Base-by-base conservation (phyloP, 2,113 vertebrate genomes). In the Dolichotis patagonum region DNA sequence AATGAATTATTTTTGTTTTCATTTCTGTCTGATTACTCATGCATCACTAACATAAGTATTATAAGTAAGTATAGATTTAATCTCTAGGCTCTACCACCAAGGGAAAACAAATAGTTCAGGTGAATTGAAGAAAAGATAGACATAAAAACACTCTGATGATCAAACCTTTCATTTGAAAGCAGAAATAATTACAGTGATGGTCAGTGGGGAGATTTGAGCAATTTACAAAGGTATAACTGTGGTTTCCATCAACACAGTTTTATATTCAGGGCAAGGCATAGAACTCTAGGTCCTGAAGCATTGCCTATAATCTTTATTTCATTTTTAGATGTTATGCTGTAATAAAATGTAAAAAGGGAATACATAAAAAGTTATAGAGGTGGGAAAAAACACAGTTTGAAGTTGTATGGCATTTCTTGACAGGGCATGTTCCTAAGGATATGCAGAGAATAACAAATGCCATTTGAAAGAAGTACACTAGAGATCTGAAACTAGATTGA, bases 341-440 rank as follows among this genome's bases (percentile, higher is more conserved):
- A 98, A 98, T 99, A 98, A 98, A 99, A 99, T 98, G 97, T 98
- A 99, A 99, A 99, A 99, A 98, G 98, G 97, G 98, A 99, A 99
- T 99, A 98, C 98, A 98, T 98, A 98, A 99, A 98, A 98, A 98
- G 98, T 98, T 98, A 98, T 98, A 98, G 98, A 98, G 98, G 98
- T 98, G 98, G 97, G 97, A 98, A 98, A 98, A 98, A 98, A 98
- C 98, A 98, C 65, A 88, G 97, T 98, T 98, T 98, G 98, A 98
- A 98, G 98, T 98, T 98, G 96, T 96, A 98, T 97, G 97, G 97
- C 97, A 97, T 98, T 98, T 98, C 98, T 98, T 98, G 98, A 98
- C 97, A 98, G 97, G 97, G 96, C 97, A 98, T 98, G 98, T 98
- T 98, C 98, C 98, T 98, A 98, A 98, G 98, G 98, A 99, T 98